Conservation (phyloP, 2,113 vertebrate genomes). For the Tichodroma muraria region DNA sequence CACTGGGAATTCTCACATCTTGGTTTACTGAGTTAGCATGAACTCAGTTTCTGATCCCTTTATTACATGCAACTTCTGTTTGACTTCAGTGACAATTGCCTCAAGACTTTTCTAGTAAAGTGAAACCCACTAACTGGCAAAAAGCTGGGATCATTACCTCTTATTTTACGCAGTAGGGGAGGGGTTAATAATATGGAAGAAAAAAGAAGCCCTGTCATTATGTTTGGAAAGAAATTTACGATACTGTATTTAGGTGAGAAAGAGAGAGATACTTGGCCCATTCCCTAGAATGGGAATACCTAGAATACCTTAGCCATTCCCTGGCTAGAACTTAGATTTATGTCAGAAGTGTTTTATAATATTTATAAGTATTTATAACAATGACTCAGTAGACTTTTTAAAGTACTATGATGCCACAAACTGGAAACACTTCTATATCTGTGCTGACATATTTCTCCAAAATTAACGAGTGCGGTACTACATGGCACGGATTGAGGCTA, state of each 20-base stretch:
- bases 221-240: neutral
- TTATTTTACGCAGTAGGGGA: neutral
- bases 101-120: neutral
- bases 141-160: neutral
- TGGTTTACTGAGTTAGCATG: neutral
- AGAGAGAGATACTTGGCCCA: neutral
- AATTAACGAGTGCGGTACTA: neutral
- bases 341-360: neutral
- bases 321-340: neutral
- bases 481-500: neutral
- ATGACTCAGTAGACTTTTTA: neutral
- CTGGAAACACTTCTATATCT: neutral
- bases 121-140: neutral
- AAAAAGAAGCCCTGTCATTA: neutral
- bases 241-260: neutral
- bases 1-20: neutral
- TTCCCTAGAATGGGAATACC: too few species aligned
- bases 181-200: neutral
- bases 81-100: neutral
- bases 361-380: constrained; percentile 1
- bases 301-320: too few species aligned
- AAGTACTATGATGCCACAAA: neutral
- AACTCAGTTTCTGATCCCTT: neutral
- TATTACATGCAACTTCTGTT: neutral
- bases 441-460: neutral